Evolutionary conservation across 2,113 vertebrate species (phyloP).

Genomic region (Aphyosemion australe): DNA sequence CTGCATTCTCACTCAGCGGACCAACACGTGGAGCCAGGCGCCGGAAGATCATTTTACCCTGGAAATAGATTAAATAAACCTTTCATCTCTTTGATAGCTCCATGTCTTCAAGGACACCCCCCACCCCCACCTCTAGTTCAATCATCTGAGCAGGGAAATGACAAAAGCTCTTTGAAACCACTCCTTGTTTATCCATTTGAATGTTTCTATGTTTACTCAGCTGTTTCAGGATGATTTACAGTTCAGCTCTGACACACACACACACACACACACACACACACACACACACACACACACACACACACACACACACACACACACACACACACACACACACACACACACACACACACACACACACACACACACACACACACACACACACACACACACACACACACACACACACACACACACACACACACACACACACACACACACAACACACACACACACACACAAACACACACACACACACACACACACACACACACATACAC

Average conservation of each 20-base stretch:
- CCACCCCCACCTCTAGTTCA: conserved; percentile 51
- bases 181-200: conserved; percentile 66
- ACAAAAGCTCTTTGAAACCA: conserved; percentile 63
- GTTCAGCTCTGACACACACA: no score
- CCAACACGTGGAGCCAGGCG: conserved; percentile 40
- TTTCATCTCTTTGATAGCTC: conserved; percentile 73
- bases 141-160: conserved; percentile 63
- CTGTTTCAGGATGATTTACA: conserved; percentile 54
- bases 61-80: conserved; percentile 79
- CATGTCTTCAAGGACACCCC: conserved; percentile 71
- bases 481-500: conserved; percentile 22
- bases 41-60: conserved; percentile 71
- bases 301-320: conserved; percentile 22
- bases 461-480: conserved; percentile 17
- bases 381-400: conserved; percentile 21
- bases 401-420: conserved; percentile 24
- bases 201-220: conserved; percentile 68
- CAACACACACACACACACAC: no score
- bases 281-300: conserved; percentile 25
- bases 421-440: no score
- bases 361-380: conserved; percentile 16
- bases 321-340: conserved; percentile 21
- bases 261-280: conserved; percentile 20
- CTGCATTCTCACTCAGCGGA: conserved; percentile 49
- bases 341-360: conserved; percentile 20